Percentiles rank a stretch among this genome's conserved stretches.
These are phyloP conservation scores for Rhinogobius similis DNA, from an alignment of 2,113 vertebrate species.

Conservation along the genomic window DNA sequence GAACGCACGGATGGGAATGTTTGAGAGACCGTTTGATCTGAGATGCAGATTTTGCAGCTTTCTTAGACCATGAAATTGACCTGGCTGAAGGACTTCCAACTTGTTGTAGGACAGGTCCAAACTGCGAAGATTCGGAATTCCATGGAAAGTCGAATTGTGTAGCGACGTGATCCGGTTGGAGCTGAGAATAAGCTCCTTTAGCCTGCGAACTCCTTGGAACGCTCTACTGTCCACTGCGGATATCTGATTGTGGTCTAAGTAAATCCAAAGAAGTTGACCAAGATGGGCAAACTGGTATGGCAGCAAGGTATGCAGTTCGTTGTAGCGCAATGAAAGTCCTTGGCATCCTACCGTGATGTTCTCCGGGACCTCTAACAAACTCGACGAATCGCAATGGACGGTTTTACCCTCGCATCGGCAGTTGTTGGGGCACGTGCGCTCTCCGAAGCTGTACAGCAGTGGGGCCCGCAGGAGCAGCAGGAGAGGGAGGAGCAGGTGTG, in stretches of 20 bases:
- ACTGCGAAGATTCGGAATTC: slow-evolving; percentile 94
- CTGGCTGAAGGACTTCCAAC: slow-evolving; percentile 88
- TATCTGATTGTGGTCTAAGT: slow-evolving; percentile 98
- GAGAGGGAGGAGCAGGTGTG: slow-evolving; percentile 80
- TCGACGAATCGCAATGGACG: slow-evolving; percentile 95
- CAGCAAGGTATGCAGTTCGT: slow-evolving; percentile 92
- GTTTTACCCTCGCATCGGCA: slow-evolving; percentile 98
- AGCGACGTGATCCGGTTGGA: slow-evolving; percentile 94
- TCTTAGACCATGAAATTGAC: slow-evolving; percentile 94
- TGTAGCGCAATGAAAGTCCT: slow-evolving; percentile 94
- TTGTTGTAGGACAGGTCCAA: slow-evolving; percentile 98
- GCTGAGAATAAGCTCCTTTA: slow-evolving; percentile 97
- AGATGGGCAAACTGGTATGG: slow-evolving; percentile 96
- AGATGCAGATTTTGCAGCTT: slow-evolving; percentile 95
- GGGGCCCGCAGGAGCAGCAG: slow-evolving; percentile 82
- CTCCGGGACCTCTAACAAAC: slow-evolving; percentile 92
- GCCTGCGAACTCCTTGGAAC: slow-evolving; percentile 92
- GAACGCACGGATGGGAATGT: slow-evolving; percentile 91
- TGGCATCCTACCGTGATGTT: slow-evolving; percentile 95
- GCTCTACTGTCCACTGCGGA: slow-evolving; percentile 90
- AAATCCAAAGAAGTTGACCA: slow-evolving; percentile 97
- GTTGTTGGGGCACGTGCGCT: slow-evolving; percentile 91
- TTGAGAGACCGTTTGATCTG: slow-evolving; percentile 91
- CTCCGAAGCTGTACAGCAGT: slow-evolving; percentile 81
- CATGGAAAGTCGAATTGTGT: slow-evolving; percentile 95